Evolutionary conservation across 37 sponge, comb jelly and placozoan genomes (phyloP), one percentile per base, ranked within the genome.

Genomic region (Sycon ciliatum): DNA sequence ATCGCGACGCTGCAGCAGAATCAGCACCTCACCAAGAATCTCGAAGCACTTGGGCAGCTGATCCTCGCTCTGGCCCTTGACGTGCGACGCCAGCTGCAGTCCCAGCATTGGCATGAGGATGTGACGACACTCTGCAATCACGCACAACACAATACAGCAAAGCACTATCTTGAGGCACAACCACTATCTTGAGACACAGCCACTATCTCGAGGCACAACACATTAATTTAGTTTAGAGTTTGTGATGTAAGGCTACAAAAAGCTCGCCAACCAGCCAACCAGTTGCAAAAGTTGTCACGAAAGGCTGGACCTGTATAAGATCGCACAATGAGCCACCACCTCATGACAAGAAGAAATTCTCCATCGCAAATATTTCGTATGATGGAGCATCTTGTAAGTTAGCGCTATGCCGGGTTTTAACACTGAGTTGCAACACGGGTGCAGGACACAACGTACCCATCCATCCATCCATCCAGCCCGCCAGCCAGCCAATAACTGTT

Each of bases 21-120:
- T 33, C 0, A 86, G 16, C 1, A 86, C 30, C 34, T 75, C 66
- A 16, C 69, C 79, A 40, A 86, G 64, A 20, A 78, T 74, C 30
- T 77, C 82, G 24, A 85, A 53, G 9, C 76, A 78, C 71, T 82
- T 57, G 26, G 73, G 75, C 24, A 82, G 57, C 30, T 62, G 38
- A 29, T 86, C 87, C 56, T 84, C 85, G n/a, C n/a, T n/a, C 29
- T 24, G 63, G 4, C 67, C 33, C 40, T 31, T 61, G 63, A 86
- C 72, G 73, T 79, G 87, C 57, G 49, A 57, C 0, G 69, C 31
- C 27, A 81, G 52, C 38, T 86, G 87, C 5, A 70, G 39, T 16
- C 81, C 67, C 2, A 86, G 72, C 36, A 82, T 73, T 28, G 83
- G 87, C 61, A 86, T 18, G 18, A 86, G 23, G 1, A 79, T 26